These are phyloP conservation scores for Ceraclea dissimilis DNA, from an alignment of 2,888 invertebrate species.

Conservation along the genomic window DNA sequence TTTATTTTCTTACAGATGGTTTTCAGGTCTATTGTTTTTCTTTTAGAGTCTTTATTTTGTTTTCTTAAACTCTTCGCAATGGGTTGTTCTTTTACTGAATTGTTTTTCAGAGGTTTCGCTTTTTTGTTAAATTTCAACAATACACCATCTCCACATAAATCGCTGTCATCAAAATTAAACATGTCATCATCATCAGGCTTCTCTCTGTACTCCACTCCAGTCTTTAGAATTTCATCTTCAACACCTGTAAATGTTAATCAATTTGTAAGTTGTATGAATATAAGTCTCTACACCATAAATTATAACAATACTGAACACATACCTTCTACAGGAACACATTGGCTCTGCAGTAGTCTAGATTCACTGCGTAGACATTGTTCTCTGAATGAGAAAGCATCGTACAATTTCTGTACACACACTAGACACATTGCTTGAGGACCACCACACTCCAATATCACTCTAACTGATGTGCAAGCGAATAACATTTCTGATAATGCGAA, in stretches of 20 bases:
- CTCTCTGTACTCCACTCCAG: not conserved
- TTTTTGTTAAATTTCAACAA: constrained; percentile 5
- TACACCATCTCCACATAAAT: constrained; percentile 12
- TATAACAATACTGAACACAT: too few species aligned
- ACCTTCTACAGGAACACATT: too few species aligned
- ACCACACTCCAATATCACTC: constrained; percentile 5
- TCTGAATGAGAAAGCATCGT: constrained; percentile 20
- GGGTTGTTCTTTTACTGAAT: too few species aligned
- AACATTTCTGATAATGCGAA: constrained; percentile 15
- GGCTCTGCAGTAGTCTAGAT: constrained; percentile 2
- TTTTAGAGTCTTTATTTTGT: too few species aligned
- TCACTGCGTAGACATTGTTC: constrained; percentile 18
- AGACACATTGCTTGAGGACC: constrained; percentile 14
- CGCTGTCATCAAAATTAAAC: constrained; percentile 10
- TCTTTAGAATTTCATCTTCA: too few species aligned
- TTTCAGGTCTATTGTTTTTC: too few species aligned
- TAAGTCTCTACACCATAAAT: too few species aligned
- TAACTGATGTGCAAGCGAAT: constrained; percentile 13
- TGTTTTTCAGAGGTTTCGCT: not conserved
- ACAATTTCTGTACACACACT: constrained; percentile 7
- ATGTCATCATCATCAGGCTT: constrained; percentile 1
- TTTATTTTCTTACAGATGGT: too few species aligned
- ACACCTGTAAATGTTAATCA: too few species aligned
- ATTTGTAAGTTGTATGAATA: too few species aligned
- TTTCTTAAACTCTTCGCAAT: too few species aligned